A percentile compares a stretch with the other conserved stretches of the same genome.
These are phyloP conservation scores for Lasius platythorax DNA, from an alignment of 2,888 invertebrate species.

Conservation along the genomic window DNA sequence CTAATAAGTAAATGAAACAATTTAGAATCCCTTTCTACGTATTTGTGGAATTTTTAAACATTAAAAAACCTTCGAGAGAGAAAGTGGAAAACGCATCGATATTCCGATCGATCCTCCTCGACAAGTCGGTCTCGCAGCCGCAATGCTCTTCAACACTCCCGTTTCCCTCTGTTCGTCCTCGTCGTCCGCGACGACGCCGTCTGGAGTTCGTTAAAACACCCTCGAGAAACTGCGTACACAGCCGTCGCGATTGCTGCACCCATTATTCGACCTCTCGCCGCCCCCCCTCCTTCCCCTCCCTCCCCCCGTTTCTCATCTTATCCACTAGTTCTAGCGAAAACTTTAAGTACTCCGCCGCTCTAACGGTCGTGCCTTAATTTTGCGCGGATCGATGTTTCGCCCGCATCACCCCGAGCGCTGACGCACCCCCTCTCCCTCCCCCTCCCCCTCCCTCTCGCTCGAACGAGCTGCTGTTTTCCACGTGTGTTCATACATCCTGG, in stretches of 20 bases:
- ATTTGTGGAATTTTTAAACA: not conserved
- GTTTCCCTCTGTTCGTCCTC: conserved; percentile 6
- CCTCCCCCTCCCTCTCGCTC: not conserved
- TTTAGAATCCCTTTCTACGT: not conserved
- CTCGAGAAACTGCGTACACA: conserved; percentile 44
- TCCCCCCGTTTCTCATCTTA: conserved; percentile 22
- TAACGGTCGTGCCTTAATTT: conserved; percentile 19
- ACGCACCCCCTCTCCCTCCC: not conserved
- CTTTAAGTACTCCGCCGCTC: conserved; percentile 28
- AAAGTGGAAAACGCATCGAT: not conserved
- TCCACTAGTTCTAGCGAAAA: conserved; percentile 32
- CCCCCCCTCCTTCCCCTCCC: too few relatives aligned
- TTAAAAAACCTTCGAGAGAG: not conserved
- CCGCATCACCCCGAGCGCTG: conserved; percentile 11
- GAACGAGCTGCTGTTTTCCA: not conserved
- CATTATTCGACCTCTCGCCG: conserved; percentile 34
- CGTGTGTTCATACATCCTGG: not conserved
- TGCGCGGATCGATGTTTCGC: conserved; percentile 25
- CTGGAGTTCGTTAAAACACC: conserved; percentile 52
- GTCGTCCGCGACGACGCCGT: conserved; percentile 25
- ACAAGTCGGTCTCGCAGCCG: not conserved
- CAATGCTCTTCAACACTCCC: conserved; percentile 22
- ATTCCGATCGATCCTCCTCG: not conserved
- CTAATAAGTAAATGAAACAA: too few relatives aligned
- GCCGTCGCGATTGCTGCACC: conserved; percentile 19